Evolutionary conservation across 1,140 invertebrate genomes (phyloP).

Genomic region (Drosophila nasuta): DNA sequence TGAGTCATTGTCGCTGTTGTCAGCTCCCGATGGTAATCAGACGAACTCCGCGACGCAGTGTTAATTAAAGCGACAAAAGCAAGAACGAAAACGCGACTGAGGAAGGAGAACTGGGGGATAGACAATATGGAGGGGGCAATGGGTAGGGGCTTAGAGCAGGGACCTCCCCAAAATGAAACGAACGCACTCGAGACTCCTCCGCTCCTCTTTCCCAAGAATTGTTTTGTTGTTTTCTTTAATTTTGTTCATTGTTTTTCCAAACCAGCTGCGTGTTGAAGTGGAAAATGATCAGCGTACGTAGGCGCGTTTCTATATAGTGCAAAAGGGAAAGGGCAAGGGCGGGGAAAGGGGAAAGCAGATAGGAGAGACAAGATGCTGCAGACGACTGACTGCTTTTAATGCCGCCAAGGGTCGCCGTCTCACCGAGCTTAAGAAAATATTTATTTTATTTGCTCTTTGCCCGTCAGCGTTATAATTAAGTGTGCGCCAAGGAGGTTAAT

Average conservation of each 20-base stretch:
- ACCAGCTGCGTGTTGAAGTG: slow-evolving; percentile 62
- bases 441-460: slow-evolving; percentile 55
- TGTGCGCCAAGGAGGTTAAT: slow-evolving; percentile 66
- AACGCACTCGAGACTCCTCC: neutral
- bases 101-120: neutral
- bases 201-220: slow-evolving; percentile 9
- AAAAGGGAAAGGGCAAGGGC: neutral
- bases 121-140: neutral
- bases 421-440: slow-evolving; percentile 53
- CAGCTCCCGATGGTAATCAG: slow-evolving; percentile 32
- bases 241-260: slow-evolving; percentile 48
- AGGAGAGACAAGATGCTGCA: neutral
- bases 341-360: neutral
- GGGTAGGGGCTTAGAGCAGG: neutral
- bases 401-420: slow-evolving; percentile 24
- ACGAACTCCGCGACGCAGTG: slow-evolving; percentile 47
- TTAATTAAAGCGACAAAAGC: slow-evolving; percentile 70
- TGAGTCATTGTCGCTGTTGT: slow-evolving; percentile 38
- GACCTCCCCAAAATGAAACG: slow-evolving; percentile 39
- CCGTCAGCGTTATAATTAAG: slow-evolving; percentile 49
- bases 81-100: neutral
- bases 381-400: slow-evolving; percentile 16
- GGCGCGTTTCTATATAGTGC: slow-evolving; percentile 6
- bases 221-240: slow-evolving; percentile 46
- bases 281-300: slow-evolving; percentile 54